Conservation (phyloP, 2,113 vertebrate species). For the Callipepla squamata region DNA sequence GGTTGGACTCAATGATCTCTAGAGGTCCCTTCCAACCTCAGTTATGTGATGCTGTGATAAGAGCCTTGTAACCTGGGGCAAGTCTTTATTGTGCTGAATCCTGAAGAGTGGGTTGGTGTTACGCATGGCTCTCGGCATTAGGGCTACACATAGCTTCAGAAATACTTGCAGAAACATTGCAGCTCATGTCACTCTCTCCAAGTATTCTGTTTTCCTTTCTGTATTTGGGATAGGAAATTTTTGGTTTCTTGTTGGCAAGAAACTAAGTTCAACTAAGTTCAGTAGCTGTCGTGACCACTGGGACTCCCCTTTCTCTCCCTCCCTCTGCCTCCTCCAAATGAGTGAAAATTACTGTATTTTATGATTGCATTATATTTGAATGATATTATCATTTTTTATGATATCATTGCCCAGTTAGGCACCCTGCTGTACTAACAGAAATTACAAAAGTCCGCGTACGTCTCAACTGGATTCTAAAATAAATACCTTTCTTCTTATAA, state of each 20-base stretch:
- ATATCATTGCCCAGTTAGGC: fast-evolving
- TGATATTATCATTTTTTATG: not conserved
- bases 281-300: not conserved
- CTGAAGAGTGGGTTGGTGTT: not conserved
- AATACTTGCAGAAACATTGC: not conserved
- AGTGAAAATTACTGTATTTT: not conserved
- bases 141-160: not conserved
- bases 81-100: not conserved
- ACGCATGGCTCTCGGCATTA: fast-evolving
- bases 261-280: not conserved
- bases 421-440: not conserved
- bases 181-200: not conserved
- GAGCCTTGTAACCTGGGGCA: not conserved
- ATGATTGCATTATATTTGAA: not conserved
- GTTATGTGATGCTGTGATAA: too few species aligned
- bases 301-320: not conserved
- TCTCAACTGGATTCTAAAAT: not conserved
- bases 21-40: too few species aligned
- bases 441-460: not conserved
- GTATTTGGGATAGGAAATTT: not conserved
- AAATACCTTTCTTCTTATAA: not conserved
- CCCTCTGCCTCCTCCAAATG: not conserved
- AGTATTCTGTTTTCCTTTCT: not conserved
- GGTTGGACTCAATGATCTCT: too few species aligned
- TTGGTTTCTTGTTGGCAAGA: not conserved